Conservation (phyloP, 2,113 vertebrate genomes). For the Takifugu bimaculatus region DNA sequence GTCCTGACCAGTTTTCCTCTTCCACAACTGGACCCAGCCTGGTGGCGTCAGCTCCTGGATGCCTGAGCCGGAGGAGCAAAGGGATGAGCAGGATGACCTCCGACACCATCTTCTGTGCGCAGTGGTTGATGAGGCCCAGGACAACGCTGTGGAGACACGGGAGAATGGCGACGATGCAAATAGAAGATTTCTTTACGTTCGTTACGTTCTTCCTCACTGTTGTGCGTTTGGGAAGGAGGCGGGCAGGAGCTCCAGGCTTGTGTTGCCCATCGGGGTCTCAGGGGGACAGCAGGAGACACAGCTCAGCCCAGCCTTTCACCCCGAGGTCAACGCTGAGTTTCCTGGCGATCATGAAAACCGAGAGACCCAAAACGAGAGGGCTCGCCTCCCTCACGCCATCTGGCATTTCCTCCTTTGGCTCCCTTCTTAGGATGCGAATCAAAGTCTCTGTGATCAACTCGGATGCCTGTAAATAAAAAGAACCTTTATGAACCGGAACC, state of each 20-base stretch:
- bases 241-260: constrained; percentile 15
- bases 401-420: not conserved
- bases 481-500: not conserved
- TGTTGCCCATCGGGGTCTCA: not conserved
- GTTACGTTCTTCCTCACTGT: constrained; percentile 23
- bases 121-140: constrained; percentile 56
- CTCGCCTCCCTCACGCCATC: not conserved
- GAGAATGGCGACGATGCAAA: not conserved
- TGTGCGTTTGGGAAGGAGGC: rapidly evolving
- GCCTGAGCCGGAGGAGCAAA: constrained; percentile 52
- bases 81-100: constrained; percentile 69
- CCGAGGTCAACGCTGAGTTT: not conserved
- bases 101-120: not conserved
- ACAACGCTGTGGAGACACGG: constrained; percentile 39
- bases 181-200: not conserved
- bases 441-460: constrained; percentile 52
- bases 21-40: constrained; percentile 32
- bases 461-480: constrained; percentile 28
- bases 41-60: constrained; percentile 5
- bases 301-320: constrained; percentile 43
- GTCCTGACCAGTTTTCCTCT: constrained; percentile 57
- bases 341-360: constrained; percentile 47
- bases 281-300: constrained; percentile 65
- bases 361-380: constrained; percentile 48
- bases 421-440: constrained; percentile 40